Base-by-base conservation (phyloP, 1,140 invertebrate species). In the Drosophila obscura region DNA sequence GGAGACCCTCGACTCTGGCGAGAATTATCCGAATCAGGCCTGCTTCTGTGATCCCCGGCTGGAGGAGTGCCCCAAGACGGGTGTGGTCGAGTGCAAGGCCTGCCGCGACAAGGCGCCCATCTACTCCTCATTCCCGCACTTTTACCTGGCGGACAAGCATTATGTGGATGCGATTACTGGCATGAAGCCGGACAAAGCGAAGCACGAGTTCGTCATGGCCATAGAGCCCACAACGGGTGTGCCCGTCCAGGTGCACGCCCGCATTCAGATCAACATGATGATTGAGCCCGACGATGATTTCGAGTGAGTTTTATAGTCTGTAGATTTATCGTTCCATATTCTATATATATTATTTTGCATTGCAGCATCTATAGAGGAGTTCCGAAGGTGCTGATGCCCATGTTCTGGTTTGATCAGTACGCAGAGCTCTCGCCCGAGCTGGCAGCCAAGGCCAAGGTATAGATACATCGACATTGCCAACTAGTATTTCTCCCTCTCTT, bases 91-190 rank as follows among this genome's bases (percentile, higher is more conserved):
- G 88, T 94, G 96, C 45, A 95, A 95, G 3, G 92, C 92, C 9
- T 96, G 96, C 61, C 94, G 95, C 75, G 95, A 93, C 77, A 95
- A 95, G 39, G 95, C 96, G 9, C 97, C 97, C 0, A 94, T 96
- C 1, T 97, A 96, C 80, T 92, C 97, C 24, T 97, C 97, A 6
- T 95, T 95, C 63, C 97, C 97, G 0, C 97, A 98, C 91, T 98
- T 98, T 93, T 95, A 96, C 85, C 92, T 96, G 64, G 96, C 95
- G 1, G 96, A 97, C 91, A 92, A 94, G 0, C 93, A 90, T 59
- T 95, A 97, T 53, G 63, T 90, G 8, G 71, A 95, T 11, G 91
- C 92, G 2, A 94, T 98, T 1, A 84, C 91, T 0, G 97, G 97
- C 26, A 92, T 98, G 92, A 75, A 93, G 0, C 97, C 97, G 0